These are phyloP conservation scores for Scortum barcoo DNA, from an alignment of 2,113 vertebrate genomes.

Conservation along the genomic window DNA sequence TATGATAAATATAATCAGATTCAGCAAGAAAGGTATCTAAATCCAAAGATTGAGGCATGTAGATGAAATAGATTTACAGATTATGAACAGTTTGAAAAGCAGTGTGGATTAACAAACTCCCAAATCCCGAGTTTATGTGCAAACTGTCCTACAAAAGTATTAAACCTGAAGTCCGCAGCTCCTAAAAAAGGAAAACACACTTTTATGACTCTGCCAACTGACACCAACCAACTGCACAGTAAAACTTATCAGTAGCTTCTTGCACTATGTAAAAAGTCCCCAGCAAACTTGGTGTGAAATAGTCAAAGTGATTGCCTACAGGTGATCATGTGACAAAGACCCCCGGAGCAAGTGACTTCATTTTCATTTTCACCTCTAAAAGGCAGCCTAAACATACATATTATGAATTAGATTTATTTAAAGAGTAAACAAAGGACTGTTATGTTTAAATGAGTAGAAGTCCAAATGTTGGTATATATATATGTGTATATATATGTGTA, in stretches of 20 bases:
- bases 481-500: too few relatives aligned
- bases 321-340: conserved; percentile 33
- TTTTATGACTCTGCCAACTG: not conserved
- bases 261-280: not conserved
- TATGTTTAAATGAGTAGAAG: too few relatives aligned
- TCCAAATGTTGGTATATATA: too few relatives aligned
- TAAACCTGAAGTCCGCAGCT: not conserved
- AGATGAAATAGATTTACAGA: not conserved
- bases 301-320: conserved; percentile 1
- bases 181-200: not conserved
- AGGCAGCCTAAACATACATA: not conserved
- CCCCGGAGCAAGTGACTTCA: accelerated
- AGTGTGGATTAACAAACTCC: not conserved
- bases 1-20: not conserved
- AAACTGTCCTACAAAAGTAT: not conserved
- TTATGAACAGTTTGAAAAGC: not conserved
- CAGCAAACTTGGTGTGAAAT: not conserved
- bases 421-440: too few relatives aligned
- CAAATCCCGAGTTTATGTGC: not conserved
- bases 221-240: accelerated
- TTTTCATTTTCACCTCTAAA: not conserved
- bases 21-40: not conserved
- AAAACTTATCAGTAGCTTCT: not conserved
- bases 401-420: not conserved
- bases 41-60: not conserved